A percentile compares a stretch with the other conserved stretches of the same genome.
These are phyloP conservation scores for Lagenorhynchus albirostris DNA, from an alignment of 2,113 vertebrate species.

Conservation along the genomic window DNA sequence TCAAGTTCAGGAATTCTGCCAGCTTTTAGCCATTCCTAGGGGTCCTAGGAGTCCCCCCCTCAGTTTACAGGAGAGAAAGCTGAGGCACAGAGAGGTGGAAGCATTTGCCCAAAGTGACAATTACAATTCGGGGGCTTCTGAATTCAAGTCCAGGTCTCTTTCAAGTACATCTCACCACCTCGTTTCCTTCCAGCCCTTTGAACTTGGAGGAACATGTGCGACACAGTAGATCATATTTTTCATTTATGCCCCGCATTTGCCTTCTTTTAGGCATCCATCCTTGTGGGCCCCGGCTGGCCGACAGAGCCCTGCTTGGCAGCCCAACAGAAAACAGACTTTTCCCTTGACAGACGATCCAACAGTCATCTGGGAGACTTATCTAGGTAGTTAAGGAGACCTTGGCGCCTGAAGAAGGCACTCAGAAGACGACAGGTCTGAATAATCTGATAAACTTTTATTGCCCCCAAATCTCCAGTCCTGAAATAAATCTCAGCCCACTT, in stretches of 20 bases:
- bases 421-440: conserved; percentile 74
- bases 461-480: conserved; percentile 68
- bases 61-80: not conserved
- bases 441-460: conserved; percentile 76
- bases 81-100: not conserved
- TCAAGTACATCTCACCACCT: not conserved
- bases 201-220: rapidly evolving
- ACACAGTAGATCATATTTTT: not conserved
- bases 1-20: not conserved
- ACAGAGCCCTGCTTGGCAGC: not conserved
- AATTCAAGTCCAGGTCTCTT: not conserved
- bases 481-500: conserved; percentile 62
- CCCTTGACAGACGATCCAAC: not conserved
- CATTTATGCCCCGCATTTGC: not conserved
- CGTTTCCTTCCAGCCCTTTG: not conserved
- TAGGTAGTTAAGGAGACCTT: conserved; percentile 64
- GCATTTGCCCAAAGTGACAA: not conserved
- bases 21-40: not conserved
- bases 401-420: conserved; percentile 62
- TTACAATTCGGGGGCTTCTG: not conserved
- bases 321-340: not conserved
- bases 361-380: conserved; percentile 67
- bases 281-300: not conserved
- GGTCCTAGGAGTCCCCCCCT: rapidly evolving
- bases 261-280: not conserved